Percentiles rank a stretch among this genome's conserved stretches.
Conservation (phyloP, 2,113 vertebrate species). For the Bostrychus sinensis region DNA sequence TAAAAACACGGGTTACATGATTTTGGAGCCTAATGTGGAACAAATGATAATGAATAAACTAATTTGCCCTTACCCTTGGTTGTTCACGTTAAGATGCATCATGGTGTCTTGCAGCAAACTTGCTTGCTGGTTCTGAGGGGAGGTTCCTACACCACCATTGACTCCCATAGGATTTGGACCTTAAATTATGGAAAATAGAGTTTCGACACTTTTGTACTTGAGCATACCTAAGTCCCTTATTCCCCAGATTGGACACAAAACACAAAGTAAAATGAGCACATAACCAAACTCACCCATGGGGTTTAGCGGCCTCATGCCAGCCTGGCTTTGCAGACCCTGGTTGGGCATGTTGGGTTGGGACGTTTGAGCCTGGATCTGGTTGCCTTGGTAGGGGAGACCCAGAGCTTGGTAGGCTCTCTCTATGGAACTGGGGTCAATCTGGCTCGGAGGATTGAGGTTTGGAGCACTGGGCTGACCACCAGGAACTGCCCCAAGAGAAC, state of each 20-base stretch:
- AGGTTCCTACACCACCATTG: constrained; percentile 90
- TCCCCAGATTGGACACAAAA: too few relatives aligned
- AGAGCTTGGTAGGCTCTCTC: constrained; percentile 96
- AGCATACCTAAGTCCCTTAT: too few relatives aligned
- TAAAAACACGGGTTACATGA: constrained; percentile 19
- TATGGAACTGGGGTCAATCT: constrained; percentile 98
- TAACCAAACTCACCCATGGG: constrained; percentile 82
- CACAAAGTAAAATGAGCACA: neutral
- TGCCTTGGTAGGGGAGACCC: constrained; percentile 95
- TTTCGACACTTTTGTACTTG: too few relatives aligned
- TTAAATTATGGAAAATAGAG: constrained; percentile 51
- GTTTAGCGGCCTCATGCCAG: constrained; percentile 87
- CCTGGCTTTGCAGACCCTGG: constrained; percentile 85
- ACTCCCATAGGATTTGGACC: constrained; percentile 91
- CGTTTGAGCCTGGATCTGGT: constrained; percentile 88
- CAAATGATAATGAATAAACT: neutral
- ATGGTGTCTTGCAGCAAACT: constrained; percentile 91
- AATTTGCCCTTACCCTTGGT: constrained; percentile 85
- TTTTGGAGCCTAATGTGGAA: neutral
- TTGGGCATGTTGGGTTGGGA: constrained; percentile 81
- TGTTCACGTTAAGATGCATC: constrained; percentile 92
- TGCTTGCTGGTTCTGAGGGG: constrained; percentile 78
- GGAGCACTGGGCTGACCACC: constrained; percentile 88
- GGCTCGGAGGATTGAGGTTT: constrained; percentile 89
- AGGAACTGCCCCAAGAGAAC: constrained; percentile 83